Evolutionary conservation across 1,140 invertebrate species (phyloP).

Genomic region (Hestina assimilis): DNA sequence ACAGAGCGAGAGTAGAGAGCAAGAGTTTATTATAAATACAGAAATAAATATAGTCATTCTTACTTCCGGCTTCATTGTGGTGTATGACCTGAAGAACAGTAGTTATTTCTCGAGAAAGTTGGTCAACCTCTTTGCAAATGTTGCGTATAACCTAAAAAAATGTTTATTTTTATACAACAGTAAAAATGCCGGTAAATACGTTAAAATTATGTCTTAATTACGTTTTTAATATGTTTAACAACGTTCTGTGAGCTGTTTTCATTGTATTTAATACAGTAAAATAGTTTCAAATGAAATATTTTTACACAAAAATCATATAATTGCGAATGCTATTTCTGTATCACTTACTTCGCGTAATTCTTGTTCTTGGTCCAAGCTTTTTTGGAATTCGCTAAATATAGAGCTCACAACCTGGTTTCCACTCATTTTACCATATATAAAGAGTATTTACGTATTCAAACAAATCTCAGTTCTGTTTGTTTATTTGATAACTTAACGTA

Average conservation of each 20-base stretch:
- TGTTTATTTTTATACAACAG: background rate
- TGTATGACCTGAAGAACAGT: slow-evolving; percentile 65
- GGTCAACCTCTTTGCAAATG: slow-evolving; percentile 62
- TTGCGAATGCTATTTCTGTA: background rate
- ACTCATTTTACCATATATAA: slow-evolving; percentile 42
- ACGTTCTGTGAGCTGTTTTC: too few relatives aligned
- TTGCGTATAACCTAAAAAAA: slow-evolving; percentile 57
- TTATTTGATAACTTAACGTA: too few relatives aligned
- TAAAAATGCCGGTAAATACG: background rate
- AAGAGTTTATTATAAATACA: too few relatives aligned
- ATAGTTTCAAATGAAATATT: too few relatives aligned
- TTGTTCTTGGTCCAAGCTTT: slow-evolving; percentile 55
- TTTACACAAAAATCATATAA: too few relatives aligned
- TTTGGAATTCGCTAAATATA: slow-evolving; percentile 64
- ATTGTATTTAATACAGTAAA: too few relatives aligned
- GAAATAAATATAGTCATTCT: too few relatives aligned
- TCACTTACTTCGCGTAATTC: slow-evolving; percentile 58
- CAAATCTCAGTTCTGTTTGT: background rate
- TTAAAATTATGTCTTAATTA: background rate
- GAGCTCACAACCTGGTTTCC: slow-evolving; percentile 46
- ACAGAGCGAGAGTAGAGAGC: too few relatives aligned
- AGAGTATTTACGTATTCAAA: slow-evolving; percentile 2
- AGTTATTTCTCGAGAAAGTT: slow-evolving; percentile 54
- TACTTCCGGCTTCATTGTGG: slow-evolving; percentile 58
- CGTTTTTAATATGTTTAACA: too few relatives aligned